These are phyloP conservation scores for Lepus oiostolus DNA, from an alignment of 2,797 vertebrate species.

Conservation along the genomic window DNA sequence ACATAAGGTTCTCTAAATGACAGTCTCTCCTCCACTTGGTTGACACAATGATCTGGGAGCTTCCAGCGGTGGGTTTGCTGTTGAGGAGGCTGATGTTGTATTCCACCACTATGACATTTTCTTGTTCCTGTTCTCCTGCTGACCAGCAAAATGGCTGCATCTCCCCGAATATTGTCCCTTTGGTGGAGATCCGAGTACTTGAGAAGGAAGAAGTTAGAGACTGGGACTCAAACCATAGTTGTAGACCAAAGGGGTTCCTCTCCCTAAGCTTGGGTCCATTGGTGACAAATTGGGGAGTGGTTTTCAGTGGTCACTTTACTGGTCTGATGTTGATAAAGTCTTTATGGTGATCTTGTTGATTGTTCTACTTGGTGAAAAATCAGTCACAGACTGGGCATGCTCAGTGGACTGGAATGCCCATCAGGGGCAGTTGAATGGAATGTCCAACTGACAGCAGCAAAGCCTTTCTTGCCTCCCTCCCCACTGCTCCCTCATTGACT, in stretches of 20 bases:
- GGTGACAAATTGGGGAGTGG: slow-evolving; percentile 51
- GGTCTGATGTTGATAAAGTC: slow-evolving; percentile 71
- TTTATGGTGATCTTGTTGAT: slow-evolving; percentile 69
- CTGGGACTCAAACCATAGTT: slow-evolving; percentile 65
- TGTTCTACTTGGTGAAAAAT: slow-evolving; percentile 77
- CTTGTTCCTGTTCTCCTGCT: slow-evolving; percentile 67
- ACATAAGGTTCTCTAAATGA: slow-evolving; percentile 66
- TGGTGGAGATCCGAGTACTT: slow-evolving; percentile 60
- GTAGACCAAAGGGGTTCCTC: slow-evolving; percentile 39
- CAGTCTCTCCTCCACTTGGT: slow-evolving; percentile 38
- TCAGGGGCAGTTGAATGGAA: slow-evolving; percentile 81
- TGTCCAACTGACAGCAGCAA: slow-evolving; percentile 73
- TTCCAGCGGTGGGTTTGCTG: slow-evolving; percentile 39
- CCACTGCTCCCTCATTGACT: not conserved
- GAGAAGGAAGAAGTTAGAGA: slow-evolving; percentile 75
- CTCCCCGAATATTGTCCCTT: slow-evolving; percentile 66
- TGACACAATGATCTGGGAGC: slow-evolving; percentile 49
- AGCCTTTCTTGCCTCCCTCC: not conserved
- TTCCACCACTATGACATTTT: slow-evolving; percentile 62
- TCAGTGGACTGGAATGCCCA: slow-evolving; percentile 72
- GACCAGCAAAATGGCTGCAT: slow-evolving; percentile 80
- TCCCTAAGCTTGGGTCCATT: slow-evolving; percentile 69
- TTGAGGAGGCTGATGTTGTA: not conserved
- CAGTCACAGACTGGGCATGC: slow-evolving; percentile 70
- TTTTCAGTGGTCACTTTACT: slow-evolving; percentile 63